Evolutionary conservation across 2,888 invertebrate species (phyloP).

Genomic region (Hyposoter dolosus): DNA sequence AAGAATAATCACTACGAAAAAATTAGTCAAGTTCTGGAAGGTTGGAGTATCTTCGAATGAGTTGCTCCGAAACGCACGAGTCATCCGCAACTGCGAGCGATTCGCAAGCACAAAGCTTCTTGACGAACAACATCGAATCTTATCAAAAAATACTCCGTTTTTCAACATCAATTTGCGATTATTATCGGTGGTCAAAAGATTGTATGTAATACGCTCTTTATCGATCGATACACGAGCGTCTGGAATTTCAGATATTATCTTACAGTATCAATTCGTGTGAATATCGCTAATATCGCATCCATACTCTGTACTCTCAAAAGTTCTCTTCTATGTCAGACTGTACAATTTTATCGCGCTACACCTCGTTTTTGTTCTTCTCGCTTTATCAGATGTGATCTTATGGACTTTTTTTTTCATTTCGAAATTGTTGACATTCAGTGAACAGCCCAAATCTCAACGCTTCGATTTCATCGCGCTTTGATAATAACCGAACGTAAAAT

Average conservation of each 20-base stretch:
- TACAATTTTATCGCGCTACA: background rate
- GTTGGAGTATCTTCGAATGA: background rate
- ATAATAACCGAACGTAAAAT: background rate
- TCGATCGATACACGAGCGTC: conserved; percentile 28
- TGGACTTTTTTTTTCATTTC: background rate
- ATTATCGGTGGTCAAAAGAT: conserved; percentile 40
- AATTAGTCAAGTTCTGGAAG: background rate
- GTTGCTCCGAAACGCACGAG: conserved; percentile 22
- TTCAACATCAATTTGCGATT: conserved; percentile 23
- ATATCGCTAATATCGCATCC: background rate
- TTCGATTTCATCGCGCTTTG: background rate
- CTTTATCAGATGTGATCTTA: background rate
- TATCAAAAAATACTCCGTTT: conserved; percentile 48
- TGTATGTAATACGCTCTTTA: conserved; percentile 40
- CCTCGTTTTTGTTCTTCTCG: background rate
- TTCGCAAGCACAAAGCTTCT: conserved; percentile 8
- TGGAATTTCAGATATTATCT: conserved; percentile 30
- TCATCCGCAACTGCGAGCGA: conserved; percentile 25
- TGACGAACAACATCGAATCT: conserved; percentile 34
- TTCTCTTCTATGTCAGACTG: background rate
- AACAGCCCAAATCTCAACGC: background rate
- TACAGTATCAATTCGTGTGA: background rate
- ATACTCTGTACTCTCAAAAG: background rate
- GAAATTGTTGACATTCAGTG: background rate
- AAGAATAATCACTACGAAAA: background rate